phyloP scores from a whole-genome alignment of 2,113 vertebrate genomes.

The Naja naja region DNA sequence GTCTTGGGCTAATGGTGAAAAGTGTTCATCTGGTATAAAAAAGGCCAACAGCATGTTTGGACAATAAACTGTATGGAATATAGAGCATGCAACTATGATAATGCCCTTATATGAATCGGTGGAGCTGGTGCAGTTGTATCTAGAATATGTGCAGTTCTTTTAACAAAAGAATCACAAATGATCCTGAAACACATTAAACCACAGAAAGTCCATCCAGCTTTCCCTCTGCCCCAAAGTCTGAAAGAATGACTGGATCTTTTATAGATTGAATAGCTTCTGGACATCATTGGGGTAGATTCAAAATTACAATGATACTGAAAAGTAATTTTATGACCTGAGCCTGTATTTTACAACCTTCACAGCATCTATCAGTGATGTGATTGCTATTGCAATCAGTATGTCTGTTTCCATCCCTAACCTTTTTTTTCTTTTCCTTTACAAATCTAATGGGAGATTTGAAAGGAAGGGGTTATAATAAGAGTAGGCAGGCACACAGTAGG shows the following conservation, averaged over 20 bases:
- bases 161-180: not conserved
- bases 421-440: not conserved
- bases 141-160: not conserved
- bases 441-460: not conserved
- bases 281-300: not conserved
- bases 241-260: not conserved
- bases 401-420: not conserved
- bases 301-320: not conserved
- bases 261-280: not conserved
- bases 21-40: not conserved
- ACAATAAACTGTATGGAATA: not conserved
- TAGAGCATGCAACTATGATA: not conserved
- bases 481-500: not conserved
- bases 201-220: not conserved
- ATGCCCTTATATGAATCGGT: not conserved
- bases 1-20: not conserved
- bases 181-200: not conserved
- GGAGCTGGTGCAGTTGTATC: not conserved
- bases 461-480: not conserved
- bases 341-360: not conserved
- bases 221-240: not conserved
- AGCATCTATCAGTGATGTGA: not conserved
- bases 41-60: not conserved
- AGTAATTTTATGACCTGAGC: not conserved
- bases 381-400: not conserved